A percentile compares a stretch with the other conserved stretches of the same genome.
Conservation (phyloP, 2,888 invertebrate genomes). For the Oasisia sp. region DNA sequence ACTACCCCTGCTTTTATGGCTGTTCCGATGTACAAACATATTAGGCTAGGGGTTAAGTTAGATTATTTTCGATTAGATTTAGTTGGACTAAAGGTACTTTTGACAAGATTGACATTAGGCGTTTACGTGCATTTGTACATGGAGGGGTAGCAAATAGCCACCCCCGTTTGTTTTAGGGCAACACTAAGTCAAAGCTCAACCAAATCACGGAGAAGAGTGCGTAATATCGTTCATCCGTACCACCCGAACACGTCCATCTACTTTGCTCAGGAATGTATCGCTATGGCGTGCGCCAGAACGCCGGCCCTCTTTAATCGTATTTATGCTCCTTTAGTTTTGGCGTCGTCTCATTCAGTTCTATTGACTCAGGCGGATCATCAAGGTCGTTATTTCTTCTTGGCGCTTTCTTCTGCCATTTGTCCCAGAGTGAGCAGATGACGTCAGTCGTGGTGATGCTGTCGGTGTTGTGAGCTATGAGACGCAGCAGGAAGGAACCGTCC, state of each 20-base stretch:
- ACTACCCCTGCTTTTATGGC: background rate
- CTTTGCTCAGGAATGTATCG: background rate
- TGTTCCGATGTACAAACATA: background rate
- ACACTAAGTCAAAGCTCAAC: background rate
- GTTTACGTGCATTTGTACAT: no score
- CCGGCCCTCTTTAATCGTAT: background rate
- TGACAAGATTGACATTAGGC: no score
- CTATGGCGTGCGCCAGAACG: background rate
- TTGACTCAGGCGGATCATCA: background rate
- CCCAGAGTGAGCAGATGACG: conserved; percentile 39
- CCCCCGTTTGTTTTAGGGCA: no score
- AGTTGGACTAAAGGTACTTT: no score
- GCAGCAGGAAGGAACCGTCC: conserved; percentile 42
- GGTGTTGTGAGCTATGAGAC: conserved; percentile 44
- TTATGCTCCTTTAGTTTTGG: background rate
- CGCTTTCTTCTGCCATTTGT: conserved; percentile 33
- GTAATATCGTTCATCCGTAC: background rate
- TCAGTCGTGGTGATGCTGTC: conserved; percentile 42
- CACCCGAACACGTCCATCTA: background rate
- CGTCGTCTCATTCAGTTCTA: background rate
- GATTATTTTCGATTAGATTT: no score
- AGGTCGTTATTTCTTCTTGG: background rate
- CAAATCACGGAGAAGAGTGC: background rate
- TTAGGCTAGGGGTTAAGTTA: no score
- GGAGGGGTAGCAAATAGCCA: no score